Conservation (phyloP, 2,888 invertebrate species). For the Dynastes maya region DNA sequence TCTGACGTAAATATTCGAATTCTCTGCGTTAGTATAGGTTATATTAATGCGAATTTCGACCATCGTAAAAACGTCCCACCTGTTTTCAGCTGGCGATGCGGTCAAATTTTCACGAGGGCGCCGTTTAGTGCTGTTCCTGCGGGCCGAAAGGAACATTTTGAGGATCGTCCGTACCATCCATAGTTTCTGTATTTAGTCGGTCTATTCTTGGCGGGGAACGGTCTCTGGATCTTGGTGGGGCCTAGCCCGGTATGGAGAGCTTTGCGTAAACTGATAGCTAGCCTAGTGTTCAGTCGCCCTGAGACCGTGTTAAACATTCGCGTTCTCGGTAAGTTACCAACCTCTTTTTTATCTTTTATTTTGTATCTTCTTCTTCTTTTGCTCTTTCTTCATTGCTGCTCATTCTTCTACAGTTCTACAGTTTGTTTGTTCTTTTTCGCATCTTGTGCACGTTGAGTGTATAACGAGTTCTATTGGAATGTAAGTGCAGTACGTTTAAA, state of each 20-base stretch:
- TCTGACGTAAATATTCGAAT: too few relatives aligned
- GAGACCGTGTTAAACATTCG: slow-evolving; percentile 63
- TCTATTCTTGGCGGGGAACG: slow-evolving; percentile 58
- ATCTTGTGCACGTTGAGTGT: background rate
- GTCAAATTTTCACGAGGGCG: background rate
- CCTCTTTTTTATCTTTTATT: slow-evolving; percentile 29
- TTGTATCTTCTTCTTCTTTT: slow-evolving; percentile 1
- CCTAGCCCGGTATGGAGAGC: slow-evolving; percentile 59
- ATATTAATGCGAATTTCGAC: background rate
- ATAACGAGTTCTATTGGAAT: too few relatives aligned
- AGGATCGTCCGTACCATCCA: slow-evolving; percentile 51
- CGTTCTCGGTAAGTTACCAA: slow-evolving; percentile 61
- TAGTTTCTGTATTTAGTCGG: slow-evolving; percentile 58
- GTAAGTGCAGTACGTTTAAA: too few relatives aligned
- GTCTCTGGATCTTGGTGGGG: slow-evolving; percentile 57
- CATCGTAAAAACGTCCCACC: slow-evolving; percentile 10
- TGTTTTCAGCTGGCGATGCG: slow-evolving; percentile 1
- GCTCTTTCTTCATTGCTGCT: background rate
- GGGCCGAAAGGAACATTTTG: slow-evolving; percentile 56
- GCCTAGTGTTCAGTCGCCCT: slow-evolving; percentile 63
- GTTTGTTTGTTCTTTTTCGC: background rate
- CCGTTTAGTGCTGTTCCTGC: background rate
- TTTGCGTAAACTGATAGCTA: slow-evolving; percentile 62
- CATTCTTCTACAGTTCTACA: background rate
- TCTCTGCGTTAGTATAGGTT: too few relatives aligned